Evolutionary conservation across 2,888 invertebrate species (phyloP).

Genomic region (Papilio elwesi): DNA sequence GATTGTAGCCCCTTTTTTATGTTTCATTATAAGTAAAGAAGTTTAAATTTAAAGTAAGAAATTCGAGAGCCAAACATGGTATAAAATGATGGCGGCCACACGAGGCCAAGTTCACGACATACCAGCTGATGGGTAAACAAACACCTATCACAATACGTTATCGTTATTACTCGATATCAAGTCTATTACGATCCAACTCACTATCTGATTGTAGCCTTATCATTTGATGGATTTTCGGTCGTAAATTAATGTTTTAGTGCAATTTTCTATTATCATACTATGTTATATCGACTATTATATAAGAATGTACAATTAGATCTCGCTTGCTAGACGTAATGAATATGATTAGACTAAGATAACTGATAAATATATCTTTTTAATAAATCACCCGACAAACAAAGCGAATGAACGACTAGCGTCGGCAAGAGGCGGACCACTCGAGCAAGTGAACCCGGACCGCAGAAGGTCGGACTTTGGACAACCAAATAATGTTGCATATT

Average conservation of each 20-base stretch:
- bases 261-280: not conserved
- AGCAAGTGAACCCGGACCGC: too few species aligned
- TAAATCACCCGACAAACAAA: too few species aligned
- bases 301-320: not conserved
- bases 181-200: not conserved
- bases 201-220: slow-evolving; percentile 1
- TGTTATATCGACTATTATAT: not conserved
- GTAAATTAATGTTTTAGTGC: slow-evolving; percentile 3
- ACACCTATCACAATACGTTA: not conserved
- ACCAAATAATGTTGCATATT: too few species aligned
- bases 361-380: not conserved
- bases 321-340: not conserved
- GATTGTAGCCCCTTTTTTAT: too few species aligned
- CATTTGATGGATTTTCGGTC: slow-evolving; percentile 27
- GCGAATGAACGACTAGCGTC: too few species aligned
- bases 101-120: slow-evolving; percentile 5
- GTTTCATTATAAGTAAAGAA: too few species aligned
- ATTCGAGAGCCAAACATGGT: not conserved
- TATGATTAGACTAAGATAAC: not conserved
- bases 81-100: not conserved
- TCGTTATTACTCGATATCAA: slow-evolving; percentile 10
- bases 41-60: too few species aligned
- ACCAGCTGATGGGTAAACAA: not conserved
- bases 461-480: too few species aligned
- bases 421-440: too few species aligned